These are phyloP conservation scores for Athripsodes cinereus DNA, from an alignment of 2,888 invertebrate species.

Conservation along the genomic window DNA sequence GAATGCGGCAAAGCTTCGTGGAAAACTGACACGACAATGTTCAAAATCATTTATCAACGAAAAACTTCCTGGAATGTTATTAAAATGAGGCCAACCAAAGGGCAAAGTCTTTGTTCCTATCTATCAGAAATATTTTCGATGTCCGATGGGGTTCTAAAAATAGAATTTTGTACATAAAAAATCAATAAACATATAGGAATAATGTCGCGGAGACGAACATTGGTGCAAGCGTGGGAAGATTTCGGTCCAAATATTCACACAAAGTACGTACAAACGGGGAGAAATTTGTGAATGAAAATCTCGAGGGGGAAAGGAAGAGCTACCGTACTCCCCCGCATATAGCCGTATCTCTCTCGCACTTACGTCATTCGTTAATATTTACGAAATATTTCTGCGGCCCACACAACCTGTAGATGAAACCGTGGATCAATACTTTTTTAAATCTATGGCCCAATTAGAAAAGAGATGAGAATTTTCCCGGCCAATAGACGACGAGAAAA, in stretches of 20 bases:
- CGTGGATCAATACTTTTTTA: constrained; percentile 30
- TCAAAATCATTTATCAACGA: too few relatives aligned
- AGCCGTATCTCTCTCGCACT: constrained; percentile 20
- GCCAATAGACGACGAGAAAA: constrained; percentile 33
- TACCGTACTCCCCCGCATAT: constrained; percentile 4
- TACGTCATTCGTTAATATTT: constrained; percentile 27
- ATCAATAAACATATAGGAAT: constrained; percentile 15
- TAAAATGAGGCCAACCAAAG: too few relatives aligned
- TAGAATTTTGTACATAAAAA: constrained; percentile 8
- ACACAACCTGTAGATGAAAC: constrained; percentile 31
- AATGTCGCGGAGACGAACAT: constrained; percentile 13
- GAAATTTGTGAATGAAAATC: constrained; percentile 27
- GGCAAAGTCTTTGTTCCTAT: too few relatives aligned
- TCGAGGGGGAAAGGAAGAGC: constrained; percentile 13
- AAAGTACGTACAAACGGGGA: constrained; percentile 10
- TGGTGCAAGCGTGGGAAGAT: constrained; percentile 21
- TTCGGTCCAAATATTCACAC: constrained; percentile 17
- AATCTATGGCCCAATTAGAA: constrained; percentile 33
- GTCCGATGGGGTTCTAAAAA: constrained; percentile 14
- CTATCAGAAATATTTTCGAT: background rate
- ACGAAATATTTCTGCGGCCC: constrained; percentile 28
- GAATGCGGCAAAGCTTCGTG: too few relatives aligned
- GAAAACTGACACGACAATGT: too few relatives aligned
- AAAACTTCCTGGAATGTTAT: too few relatives aligned
- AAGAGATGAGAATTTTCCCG: constrained; percentile 32